A percentile compares a stretch with the other conserved stretches of the same genome.
These are phyloP conservation scores for Smittia sp. DNA, from an alignment of 2,888 invertebrate genomes.

Conservation along the genomic window DNA sequence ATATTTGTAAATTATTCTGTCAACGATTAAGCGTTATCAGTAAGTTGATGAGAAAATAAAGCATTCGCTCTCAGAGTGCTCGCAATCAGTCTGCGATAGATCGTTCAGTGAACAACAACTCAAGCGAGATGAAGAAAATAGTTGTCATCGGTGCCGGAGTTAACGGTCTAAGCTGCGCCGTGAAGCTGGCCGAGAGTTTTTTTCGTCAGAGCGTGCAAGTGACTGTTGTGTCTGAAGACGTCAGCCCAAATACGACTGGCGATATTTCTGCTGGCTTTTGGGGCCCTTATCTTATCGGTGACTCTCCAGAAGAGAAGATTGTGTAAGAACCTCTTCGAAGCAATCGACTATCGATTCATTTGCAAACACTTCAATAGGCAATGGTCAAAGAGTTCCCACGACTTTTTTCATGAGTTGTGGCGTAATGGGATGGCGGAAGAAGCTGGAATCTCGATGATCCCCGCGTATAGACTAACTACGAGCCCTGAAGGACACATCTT, in stretches of 20 bases:
- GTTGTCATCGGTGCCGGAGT: slow-evolving; percentile 76
- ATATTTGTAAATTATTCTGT: too few relatives aligned
- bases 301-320: slow-evolving; percentile 58
- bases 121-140: slow-evolving; percentile 47
- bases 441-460: slow-evolving; percentile 56
- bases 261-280: slow-evolving; percentile 77
- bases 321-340: slow-evolving; percentile 51
- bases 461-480: slow-evolving; percentile 52
- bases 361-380: slow-evolving; percentile 52
- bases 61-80: too few relatives aligned
- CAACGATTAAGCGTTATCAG: too few relatives aligned
- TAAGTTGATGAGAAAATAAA: too few relatives aligned
- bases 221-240: slow-evolving; percentile 63
- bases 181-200: slow-evolving; percentile 60
- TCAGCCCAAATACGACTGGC: slow-evolving; percentile 71
- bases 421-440: slow-evolving; percentile 56
- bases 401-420: slow-evolving; percentile 61
- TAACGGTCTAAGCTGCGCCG: slow-evolving; percentile 67
- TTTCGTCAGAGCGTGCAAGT: slow-evolving; percentile 57
- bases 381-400: slow-evolving; percentile 64
- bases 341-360: neutral
- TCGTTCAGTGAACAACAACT: too few relatives aligned
- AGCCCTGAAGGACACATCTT: slow-evolving; percentile 46
- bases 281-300: slow-evolving; percentile 64
- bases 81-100: too few relatives aligned